Conservation (phyloP, 2,888 invertebrate species). For the Strigamia crassipes region DNA sequence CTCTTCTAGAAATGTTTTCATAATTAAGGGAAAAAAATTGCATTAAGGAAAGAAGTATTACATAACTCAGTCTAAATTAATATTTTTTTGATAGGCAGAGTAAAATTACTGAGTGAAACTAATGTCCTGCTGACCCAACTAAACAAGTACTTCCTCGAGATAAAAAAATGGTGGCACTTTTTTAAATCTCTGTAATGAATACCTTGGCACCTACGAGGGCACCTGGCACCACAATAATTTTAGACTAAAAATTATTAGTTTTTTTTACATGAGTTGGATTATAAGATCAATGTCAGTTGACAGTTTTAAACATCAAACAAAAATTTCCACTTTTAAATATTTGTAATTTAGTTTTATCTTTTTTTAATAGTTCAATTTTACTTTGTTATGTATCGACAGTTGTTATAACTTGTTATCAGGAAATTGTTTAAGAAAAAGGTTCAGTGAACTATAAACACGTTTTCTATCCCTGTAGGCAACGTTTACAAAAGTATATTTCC, state of each 20-base stretch:
- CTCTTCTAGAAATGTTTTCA: too few relatives aligned
- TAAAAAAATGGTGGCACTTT: background rate
- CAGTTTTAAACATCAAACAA: too few relatives aligned
- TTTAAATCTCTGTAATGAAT: background rate
- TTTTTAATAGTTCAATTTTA: background rate
- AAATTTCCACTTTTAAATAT: too few relatives aligned
- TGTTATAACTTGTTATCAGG: background rate
- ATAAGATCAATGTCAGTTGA: too few relatives aligned
- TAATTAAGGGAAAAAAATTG: too few relatives aligned
- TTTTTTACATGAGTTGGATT: too few relatives aligned
- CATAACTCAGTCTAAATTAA: too few relatives aligned
- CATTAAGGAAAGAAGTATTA: too few relatives aligned
- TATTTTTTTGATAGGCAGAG: background rate
- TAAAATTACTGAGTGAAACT: slow-evolving; percentile 5
- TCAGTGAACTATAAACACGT: slow-evolving; percentile 25
- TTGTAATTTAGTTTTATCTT: too few relatives aligned
- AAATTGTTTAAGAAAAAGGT: slow-evolving; percentile 10
- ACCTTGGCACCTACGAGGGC: background rate
- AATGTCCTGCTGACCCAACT: background rate
- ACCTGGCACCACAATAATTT: too few relatives aligned
- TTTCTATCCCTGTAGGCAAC: slow-evolving; percentile 23
- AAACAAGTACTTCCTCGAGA: background rate
- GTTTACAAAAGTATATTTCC: background rate
- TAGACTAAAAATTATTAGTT: too few relatives aligned
- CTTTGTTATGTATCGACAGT: background rate